Base-by-base conservation (phyloP, 2,113 vertebrate genomes). In the Girardinichthys multiradiatus region DNA sequence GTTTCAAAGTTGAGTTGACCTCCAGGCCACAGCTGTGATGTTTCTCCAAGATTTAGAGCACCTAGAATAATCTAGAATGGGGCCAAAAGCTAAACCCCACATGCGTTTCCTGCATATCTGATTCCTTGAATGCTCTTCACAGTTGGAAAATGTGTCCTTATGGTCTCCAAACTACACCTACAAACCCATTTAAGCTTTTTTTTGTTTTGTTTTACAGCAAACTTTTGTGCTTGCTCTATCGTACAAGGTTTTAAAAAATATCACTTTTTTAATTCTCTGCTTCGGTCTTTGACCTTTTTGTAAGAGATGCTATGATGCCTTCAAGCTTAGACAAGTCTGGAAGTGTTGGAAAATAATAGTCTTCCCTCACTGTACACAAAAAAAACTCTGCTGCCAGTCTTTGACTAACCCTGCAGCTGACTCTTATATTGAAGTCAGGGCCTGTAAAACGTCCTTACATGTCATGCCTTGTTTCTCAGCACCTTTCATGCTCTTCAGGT, bases 241-340 rank as follows among this genome's bases (percentile, higher is more conserved):
- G n/a, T n/a, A 54, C 24, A 1, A 63, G 0, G 4, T 17, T 57
- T 68, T 15, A 3, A 45, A 39, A 13, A 57, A 27, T 17, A 45
- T 17, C 27, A 77, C n/a, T 35, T 35, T 29, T 29, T 30, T 28
- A 31, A 68, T 65, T 57, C 69, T 61, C 28, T 48, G 63, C 64
- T 60, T 65, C 39, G 39, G 76, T 42, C 27, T 37, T 30, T 24
- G 70, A 39, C 77, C 64, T 68, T 45, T 45, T 45, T 37, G 76
- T 1, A 3, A 29, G 64, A 57, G 12, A 51, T 15, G 77, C 69
- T 54, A 58, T 68, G 78, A 85, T 67, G 81, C 64, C 72, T 77
- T 91, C 86, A 87, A 90, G 91, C 84, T 78, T 71, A 74, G 86
- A 82, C 90, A 92, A 72, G 90, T 60, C 73, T 57, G 54, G 2